These are phyloP conservation scores for Dicentrarchus labrax DNA, from an alignment of 2,113 vertebrate genomes.

Conservation along the genomic window DNA sequence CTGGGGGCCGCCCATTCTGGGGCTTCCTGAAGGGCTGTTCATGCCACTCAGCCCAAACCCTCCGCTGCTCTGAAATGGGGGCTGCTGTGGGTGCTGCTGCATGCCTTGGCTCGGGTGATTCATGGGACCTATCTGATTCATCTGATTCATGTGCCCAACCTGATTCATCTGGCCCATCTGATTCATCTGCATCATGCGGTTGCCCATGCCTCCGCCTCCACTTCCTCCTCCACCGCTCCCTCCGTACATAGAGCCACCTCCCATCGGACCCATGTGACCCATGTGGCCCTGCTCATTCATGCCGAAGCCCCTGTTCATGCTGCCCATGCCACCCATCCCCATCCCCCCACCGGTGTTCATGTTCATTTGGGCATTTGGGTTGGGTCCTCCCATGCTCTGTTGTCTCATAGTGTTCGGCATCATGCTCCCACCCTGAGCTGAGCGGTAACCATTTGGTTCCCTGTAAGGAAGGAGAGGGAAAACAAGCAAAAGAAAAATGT, in stretches of 20 bases:
- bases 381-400: slow-evolving; percentile 85
- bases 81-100: slow-evolving; percentile 86
- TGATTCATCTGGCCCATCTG: slow-evolving; percentile 75
- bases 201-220: slow-evolving; percentile 73
- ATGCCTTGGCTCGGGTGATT: slow-evolving; percentile 79
- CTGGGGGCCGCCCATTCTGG: slow-evolving; percentile 89
- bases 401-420: slow-evolving; percentile 83
- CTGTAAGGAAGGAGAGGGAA: slow-evolving; percentile 76
- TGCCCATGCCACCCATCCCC: slow-evolving; percentile 77
- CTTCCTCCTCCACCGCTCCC: slow-evolving; percentile 68
- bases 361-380: slow-evolving; percentile 86
- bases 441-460: slow-evolving; percentile 94
- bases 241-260: slow-evolving; percentile 78
- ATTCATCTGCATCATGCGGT: slow-evolving; percentile 81
- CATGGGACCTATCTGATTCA: slow-evolving; percentile 81
- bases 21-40: slow-evolving; percentile 93
- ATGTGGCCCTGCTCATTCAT: slow-evolving; percentile 85
- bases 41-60: slow-evolving; percentile 89
- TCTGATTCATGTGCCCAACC: slow-evolving; percentile 77
- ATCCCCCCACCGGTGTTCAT: slow-evolving; percentile 87
- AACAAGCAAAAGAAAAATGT: slow-evolving; percentile 19
- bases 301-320: slow-evolving; percentile 82
- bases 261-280: slow-evolving; percentile 81
- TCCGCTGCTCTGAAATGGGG: slow-evolving; percentile 88
- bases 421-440: slow-evolving; percentile 87